Evolutionary conservation across 1,140 invertebrate species (phyloP).

Genomic region (Cryptotermes secundus): DNA sequence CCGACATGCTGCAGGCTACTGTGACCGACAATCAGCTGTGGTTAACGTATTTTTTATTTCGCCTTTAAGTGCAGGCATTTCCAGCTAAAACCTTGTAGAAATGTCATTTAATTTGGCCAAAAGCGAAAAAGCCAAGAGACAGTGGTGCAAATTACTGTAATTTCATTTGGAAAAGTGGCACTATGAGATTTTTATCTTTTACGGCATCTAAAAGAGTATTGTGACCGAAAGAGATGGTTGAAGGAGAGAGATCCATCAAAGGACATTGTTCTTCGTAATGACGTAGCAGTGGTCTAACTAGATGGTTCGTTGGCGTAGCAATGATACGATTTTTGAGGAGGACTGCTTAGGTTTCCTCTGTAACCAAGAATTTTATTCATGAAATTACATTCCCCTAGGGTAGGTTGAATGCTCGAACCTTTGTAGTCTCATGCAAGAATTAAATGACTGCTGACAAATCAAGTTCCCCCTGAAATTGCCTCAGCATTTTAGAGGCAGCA

Average conservation of each 20-base stretch:
- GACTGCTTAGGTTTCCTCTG: background rate
- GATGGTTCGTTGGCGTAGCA: background rate
- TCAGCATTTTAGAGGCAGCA: background rate
- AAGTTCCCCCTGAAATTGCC: background rate
- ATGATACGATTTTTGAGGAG: background rate
- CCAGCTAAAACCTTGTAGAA: background rate
- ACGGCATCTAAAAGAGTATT: background rate
- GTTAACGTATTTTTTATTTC: conserved; percentile 24
- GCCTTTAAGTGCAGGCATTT: background rate
- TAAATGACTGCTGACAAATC: background rate
- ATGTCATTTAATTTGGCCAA: conserved; percentile 30
- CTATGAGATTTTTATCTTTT: background rate
- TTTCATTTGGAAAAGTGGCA: background rate
- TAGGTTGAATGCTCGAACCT: background rate
- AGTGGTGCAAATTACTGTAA: background rate
- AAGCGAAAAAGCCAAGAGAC: conserved; percentile 10
- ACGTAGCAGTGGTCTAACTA: background rate
- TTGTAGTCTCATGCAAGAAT: background rate
- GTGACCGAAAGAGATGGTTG: background rate
- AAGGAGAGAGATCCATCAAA: background rate
- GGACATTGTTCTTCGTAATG: background rate
- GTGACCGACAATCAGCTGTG: conserved; percentile 1
- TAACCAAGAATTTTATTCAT: background rate
- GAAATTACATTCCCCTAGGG: background rate
- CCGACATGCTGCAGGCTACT: background rate